A percentile compares a stretch with the other conserved stretches of the same genome.
These are phyloP conservation scores for Cacajao melanocephalus DNA, from an alignment of 2,797 vertebrate species.

Conservation along the genomic window DNA sequence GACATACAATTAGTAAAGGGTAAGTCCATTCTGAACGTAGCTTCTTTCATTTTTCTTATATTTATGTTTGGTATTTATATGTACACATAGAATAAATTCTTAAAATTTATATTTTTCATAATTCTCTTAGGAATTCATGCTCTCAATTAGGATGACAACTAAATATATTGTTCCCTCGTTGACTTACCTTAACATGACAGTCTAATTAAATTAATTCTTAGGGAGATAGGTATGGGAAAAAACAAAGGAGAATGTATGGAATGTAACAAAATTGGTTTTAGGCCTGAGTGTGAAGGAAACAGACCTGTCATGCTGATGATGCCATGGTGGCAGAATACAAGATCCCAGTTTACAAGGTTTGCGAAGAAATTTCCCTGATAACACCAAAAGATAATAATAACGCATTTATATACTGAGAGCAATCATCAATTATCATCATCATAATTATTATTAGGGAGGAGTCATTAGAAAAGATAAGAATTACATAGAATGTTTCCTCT, in stretches of 20 bases:
- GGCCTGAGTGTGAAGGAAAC: neutral
- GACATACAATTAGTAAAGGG: neutral
- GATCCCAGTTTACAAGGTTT: neutral
- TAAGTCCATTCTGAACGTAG: neutral
- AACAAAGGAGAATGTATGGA: neutral
- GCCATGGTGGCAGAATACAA: neutral
- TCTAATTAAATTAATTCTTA: conserved; percentile 13
- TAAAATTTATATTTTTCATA: neutral
- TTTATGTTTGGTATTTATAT: neutral
- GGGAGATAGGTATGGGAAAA: neutral
- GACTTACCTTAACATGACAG: neutral
- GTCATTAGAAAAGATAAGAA: neutral
- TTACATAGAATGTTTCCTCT: neutral
- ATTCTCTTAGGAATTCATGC: neutral
- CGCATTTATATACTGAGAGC: neutral
- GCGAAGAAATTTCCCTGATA: neutral
- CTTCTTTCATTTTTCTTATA: neutral
- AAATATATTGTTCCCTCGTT: neutral
- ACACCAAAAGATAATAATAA: neutral
- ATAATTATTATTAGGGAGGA: neutral
- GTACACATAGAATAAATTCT: neutral
- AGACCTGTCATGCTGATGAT: neutral
- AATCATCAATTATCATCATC: neutral
- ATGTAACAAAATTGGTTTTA: neutral
- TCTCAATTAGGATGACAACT: neutral